Conservation (phyloP, 2,888 invertebrate species). For the Aphidoletes aphidimyza region DNA sequence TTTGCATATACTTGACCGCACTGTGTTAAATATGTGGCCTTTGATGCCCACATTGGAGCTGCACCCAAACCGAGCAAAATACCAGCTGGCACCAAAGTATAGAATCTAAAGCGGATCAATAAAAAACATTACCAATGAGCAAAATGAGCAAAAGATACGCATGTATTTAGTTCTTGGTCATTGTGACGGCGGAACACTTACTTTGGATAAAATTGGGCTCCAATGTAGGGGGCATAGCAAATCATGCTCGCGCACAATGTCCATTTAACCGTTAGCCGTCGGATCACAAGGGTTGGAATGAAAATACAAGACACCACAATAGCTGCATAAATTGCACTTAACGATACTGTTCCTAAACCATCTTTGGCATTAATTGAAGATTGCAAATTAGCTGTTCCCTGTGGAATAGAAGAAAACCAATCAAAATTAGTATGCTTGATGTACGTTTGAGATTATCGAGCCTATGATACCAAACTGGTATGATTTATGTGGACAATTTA, state of each 20-base stretch:
- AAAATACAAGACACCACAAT: slow-evolving; percentile 96
- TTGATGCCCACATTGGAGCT: slow-evolving; percentile 98
- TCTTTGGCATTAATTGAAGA: slow-evolving; percentile 91
- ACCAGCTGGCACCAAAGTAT: slow-evolving; percentile 92
- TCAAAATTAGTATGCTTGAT: too few species aligned
- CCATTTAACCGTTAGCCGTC: slow-evolving; percentile 95
- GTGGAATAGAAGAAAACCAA: slow-evolving; percentile 59
- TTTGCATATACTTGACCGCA: slow-evolving; percentile 91
- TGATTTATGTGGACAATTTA: too few species aligned
- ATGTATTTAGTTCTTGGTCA: too few species aligned
- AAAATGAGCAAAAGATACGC: not conserved
- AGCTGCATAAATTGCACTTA: slow-evolving; percentile 91
- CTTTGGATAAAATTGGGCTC: slow-evolving; percentile 90
- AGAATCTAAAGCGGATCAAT: slow-evolving; percentile 70
- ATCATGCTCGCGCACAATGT: slow-evolving; percentile 91
- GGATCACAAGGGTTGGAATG: slow-evolving; percentile 91
- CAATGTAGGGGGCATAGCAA: slow-evolving; percentile 94
- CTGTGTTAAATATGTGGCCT: slow-evolving; percentile 96
- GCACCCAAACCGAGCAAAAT: slow-evolving; percentile 94
- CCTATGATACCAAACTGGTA: not conserved
- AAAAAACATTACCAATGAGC: not conserved
- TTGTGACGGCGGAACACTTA: slow-evolving; percentile 57
- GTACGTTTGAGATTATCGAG: not conserved
- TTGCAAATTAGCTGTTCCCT: slow-evolving; percentile 93
- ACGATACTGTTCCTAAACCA: slow-evolving; percentile 88